Conservation (phyloP, 1,140 invertebrate species). For the Steinernema khuongi region DNA sequence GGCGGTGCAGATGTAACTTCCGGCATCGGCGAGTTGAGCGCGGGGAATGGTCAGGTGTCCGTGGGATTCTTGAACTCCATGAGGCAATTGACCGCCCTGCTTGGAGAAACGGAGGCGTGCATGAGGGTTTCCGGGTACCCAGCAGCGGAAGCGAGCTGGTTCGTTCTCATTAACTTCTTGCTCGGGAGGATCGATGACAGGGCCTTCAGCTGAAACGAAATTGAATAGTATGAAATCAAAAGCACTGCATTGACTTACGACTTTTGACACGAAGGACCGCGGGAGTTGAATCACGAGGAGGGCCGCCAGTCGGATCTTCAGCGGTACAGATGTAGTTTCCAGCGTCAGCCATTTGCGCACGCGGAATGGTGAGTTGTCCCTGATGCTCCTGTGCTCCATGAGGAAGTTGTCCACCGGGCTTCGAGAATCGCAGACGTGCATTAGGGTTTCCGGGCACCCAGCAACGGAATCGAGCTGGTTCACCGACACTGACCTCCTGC, state of each 20-base stretch:
- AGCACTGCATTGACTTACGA: neutral
- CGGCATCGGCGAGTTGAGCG: conserved; percentile 12
- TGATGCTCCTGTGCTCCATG: conserved; percentile 24
- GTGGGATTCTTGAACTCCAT: conserved; percentile 18
- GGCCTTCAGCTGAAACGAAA: conserved; percentile 21
- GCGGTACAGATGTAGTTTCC: conserved; percentile 26
- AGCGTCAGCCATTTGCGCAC: conserved; percentile 17
- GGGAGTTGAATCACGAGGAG: neutral
- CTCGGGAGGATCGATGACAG: conserved; percentile 50
- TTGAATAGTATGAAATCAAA: no score
- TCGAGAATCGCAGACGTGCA: conserved; percentile 48
- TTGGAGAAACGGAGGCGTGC: conserved; percentile 51
- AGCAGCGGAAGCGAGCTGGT: conserved; percentile 55
- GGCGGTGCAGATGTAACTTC: conserved; percentile 24
- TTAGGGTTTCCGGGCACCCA: conserved; percentile 56
- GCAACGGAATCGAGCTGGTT: conserved; percentile 55
- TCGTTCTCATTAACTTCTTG: conserved; percentile 47
- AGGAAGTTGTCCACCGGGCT: conserved; percentile 26
- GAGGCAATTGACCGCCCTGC: conserved; percentile 20
- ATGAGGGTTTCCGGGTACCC: conserved; percentile 54
- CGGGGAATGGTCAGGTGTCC: conserved; percentile 36
- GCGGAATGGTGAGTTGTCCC: conserved; percentile 34
- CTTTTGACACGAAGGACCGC: neutral
- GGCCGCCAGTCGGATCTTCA: conserved; percentile 14
- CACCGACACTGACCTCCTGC: conserved; percentile 43